phyloP scores from a whole-genome alignment of 2,113 vertebrate genomes.

The Gasterosteus aculeatus region DNA sequence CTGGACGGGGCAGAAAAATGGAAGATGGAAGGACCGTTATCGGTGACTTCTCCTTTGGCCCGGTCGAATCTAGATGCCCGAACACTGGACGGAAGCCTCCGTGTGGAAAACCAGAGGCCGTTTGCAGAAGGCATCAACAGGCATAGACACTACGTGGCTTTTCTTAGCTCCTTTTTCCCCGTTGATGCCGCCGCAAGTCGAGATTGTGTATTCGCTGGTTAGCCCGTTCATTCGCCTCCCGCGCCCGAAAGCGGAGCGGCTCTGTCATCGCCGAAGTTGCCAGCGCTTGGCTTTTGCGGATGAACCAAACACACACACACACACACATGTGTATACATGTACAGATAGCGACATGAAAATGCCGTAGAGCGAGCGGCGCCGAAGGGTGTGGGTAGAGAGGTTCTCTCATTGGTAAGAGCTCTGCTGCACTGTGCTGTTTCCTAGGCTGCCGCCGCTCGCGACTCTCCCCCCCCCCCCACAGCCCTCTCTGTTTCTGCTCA shows the following conservation, averaged over 20 bases:
- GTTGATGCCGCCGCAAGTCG: slow-evolving; percentile 34
- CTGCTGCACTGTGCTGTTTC: slow-evolving; percentile 71
- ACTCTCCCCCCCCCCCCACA: slow-evolving; percentile 70
- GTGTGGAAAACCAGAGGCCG: slow-evolving; percentile 24
- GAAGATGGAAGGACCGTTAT: slow-evolving; percentile 30
- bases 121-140: slow-evolving; percentile 36
- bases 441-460: slow-evolving; percentile 62
- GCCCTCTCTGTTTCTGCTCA: slow-evolving; percentile 74
- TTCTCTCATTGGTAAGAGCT: slow-evolving; percentile 61
- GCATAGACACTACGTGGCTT: slow-evolving; percentile 27
- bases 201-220: slow-evolving; percentile 38
- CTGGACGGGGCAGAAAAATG: slow-evolving; percentile 20
- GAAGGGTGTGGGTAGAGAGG: slow-evolving; percentile 45
- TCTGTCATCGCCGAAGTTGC: slow-evolving; percentile 35
- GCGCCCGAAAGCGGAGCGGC: slow-evolving; percentile 29
- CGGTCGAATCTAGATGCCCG: slow-evolving; percentile 24
- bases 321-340: background rate
- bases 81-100: slow-evolving; percentile 33
- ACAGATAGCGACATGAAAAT: slow-evolving; percentile 38
- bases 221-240: slow-evolving; percentile 35
- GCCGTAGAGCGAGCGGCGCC: slow-evolving; percentile 29
- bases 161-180: slow-evolving; percentile 39
- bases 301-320: slow-evolving; percentile 33
- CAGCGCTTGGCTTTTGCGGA: slow-evolving; percentile 29
- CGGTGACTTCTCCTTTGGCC: slow-evolving; percentile 36